These are phyloP conservation scores for Homarus gammarus DNA, from an alignment of 2,888 invertebrate genomes.

Conservation along the genomic window DNA sequence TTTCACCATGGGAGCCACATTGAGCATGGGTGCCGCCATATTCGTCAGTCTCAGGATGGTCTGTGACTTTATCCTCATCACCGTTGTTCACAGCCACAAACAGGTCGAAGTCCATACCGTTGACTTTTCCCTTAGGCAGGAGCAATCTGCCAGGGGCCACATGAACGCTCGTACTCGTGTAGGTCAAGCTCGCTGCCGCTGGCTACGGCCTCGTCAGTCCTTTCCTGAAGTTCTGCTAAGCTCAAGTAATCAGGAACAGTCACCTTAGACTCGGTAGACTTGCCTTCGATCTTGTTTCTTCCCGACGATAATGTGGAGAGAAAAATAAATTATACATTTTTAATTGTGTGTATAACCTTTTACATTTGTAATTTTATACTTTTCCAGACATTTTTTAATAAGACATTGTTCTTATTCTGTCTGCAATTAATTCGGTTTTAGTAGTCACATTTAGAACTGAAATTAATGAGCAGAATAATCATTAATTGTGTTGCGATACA, in stretches of 20 bases:
- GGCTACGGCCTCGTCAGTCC: conserved; percentile 48
- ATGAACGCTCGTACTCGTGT: conserved; percentile 39
- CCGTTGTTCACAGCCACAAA: conserved; percentile 76
- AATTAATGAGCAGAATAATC: no score
- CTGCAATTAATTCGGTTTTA: no score
- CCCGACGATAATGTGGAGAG: conserved; percentile 82
- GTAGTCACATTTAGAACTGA: no score
- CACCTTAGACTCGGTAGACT: conserved; percentile 85
- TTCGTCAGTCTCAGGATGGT: conserved; percentile 70
- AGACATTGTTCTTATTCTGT: no score
- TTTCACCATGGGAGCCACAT: conserved; percentile 81
- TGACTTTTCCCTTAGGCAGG: conserved; percentile 76
- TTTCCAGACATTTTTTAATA: no score
- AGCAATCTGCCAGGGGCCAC: conserved; percentile 76
- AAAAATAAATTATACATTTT: no score
- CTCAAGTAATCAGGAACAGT: conserved; percentile 82
- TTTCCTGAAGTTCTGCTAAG: conserved; percentile 39
- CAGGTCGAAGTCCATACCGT: conserved; percentile 76
- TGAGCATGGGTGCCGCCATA: conserved; percentile 79
- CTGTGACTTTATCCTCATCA: conserved; percentile 10
- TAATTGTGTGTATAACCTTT: no score
- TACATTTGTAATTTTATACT: no score
- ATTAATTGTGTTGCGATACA: no score
- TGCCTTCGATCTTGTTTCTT: conserved; percentile 85
- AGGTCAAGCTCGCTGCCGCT: conserved; percentile 41